These are phyloP conservation scores for Atrina japonica DNA, from an alignment of 2,888 invertebrate genomes.

Conservation along the genomic window DNA sequence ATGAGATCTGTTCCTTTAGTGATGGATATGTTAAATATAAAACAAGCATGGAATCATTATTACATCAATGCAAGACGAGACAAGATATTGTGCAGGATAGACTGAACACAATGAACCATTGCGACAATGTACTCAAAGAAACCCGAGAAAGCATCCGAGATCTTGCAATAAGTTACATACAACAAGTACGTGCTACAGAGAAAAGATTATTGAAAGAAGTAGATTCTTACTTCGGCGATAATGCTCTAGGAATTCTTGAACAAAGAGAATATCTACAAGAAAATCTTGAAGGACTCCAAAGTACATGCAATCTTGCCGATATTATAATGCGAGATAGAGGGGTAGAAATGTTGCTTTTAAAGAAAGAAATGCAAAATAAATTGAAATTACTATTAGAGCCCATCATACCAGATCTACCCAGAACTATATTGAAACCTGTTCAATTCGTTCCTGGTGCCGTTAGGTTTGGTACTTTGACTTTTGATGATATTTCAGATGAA, in stretches of 20 bases:
- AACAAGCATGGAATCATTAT: slow-evolving; percentile 61
- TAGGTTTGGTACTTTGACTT: slow-evolving; percentile 65
- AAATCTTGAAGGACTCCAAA: slow-evolving; percentile 73
- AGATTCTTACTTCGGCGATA: slow-evolving; percentile 71
- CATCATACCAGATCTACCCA: slow-evolving; percentile 61
- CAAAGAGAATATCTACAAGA: slow-evolving; percentile 73
- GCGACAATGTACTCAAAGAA: slow-evolving; percentile 74
- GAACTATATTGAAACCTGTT: slow-evolving; percentile 62
- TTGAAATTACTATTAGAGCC: slow-evolving; percentile 70
- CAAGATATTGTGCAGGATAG: slow-evolving; percentile 66
- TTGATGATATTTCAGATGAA: slow-evolving; percentile 28
- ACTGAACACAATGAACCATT: slow-evolving; percentile 73
- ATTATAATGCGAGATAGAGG: slow-evolving; percentile 77
- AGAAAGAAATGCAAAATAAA: slow-evolving; percentile 77
- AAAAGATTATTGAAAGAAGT: slow-evolving; percentile 73
- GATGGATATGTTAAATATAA: slow-evolving; percentile 77
- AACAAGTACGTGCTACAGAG: slow-evolving; percentile 72
- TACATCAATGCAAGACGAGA: slow-evolving; percentile 66
- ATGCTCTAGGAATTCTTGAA: slow-evolving; percentile 70
- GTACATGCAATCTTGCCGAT: slow-evolving; percentile 75
- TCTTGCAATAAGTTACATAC: slow-evolving; percentile 74
- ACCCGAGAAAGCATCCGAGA: slow-evolving; percentile 77
- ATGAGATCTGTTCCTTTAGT: slow-evolving; percentile 78
- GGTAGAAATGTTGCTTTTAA: slow-evolving; percentile 78
- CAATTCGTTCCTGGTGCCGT: slow-evolving; percentile 75